Evolutionary conservation across 1,140 invertebrate species (phyloP).

Genomic region (Plectrocnemia conspersa): DNA sequence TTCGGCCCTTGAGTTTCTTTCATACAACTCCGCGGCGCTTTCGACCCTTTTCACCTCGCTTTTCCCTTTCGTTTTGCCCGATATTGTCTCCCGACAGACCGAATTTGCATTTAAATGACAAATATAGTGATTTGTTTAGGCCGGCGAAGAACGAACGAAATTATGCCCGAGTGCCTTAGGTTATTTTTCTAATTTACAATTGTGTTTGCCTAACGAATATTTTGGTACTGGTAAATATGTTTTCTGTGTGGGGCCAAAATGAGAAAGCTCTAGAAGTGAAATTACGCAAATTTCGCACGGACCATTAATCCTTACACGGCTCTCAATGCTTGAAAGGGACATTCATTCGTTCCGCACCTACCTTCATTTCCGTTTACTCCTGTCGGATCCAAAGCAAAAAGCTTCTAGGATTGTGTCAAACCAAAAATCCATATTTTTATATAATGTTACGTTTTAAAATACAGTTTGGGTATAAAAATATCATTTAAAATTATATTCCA

Average conservation of each 20-base stretch:
- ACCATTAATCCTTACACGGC: slow-evolving; percentile 18
- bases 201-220: background rate
- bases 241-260: slow-evolving; percentile 4
- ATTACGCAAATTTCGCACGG: slow-evolving; percentile 20
- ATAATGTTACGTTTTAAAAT: too few relatives aligned
- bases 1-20: slow-evolving; percentile 10
- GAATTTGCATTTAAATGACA: slow-evolving; percentile 28
- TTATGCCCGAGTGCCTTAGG: too few relatives aligned
- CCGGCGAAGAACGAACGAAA: background rate
- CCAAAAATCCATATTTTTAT: too few relatives aligned
- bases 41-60: background rate
- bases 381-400: slow-evolving; percentile 8
- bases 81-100: slow-evolving; percentile 17
- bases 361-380: slow-evolving; percentile 22
- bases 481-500: too few relatives aligned
- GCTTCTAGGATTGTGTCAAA: too few relatives aligned
- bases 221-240: background rate
- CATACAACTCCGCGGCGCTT: background rate
- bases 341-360: slow-evolving; percentile 9
- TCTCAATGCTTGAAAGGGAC: slow-evolving; percentile 19
- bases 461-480: too few relatives aligned
- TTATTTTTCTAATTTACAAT: background rate
- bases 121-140: slow-evolving; percentile 19
- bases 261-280: slow-evolving; percentile 4
- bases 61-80: background rate